phyloP scores from a whole-genome alignment of 1,140 invertebrate species.

The Saxidomus purpurata region DNA sequence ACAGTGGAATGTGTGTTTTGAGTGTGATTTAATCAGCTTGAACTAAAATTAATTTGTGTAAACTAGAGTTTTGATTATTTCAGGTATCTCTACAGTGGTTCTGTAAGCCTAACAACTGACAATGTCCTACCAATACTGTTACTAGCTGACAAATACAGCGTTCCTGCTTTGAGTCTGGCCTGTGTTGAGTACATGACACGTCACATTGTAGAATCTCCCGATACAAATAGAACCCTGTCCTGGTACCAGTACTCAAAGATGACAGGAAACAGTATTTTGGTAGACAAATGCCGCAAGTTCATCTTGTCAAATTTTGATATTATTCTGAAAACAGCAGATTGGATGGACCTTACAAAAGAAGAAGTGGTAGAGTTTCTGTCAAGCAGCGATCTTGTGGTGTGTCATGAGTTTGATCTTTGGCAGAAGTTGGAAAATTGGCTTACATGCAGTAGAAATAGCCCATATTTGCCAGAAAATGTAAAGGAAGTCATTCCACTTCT shows the following conservation, averaged over 20 bases:
- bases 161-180: conserved; percentile 76
- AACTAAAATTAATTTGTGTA: too few species aligned
- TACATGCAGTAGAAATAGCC: conserved; percentile 70
- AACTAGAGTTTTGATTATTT: not conserved
- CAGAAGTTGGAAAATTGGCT: conserved; percentile 81
- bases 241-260: conserved; percentile 85
- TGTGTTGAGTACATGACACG: conserved; percentile 84
- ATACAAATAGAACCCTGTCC: conserved; percentile 82
- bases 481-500: conserved; percentile 78
- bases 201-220: conserved; percentile 82
- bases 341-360: conserved; percentile 76
- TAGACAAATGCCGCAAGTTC: conserved; percentile 80
- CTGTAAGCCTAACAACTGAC: conserved; percentile 78
- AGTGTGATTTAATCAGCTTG: too few species aligned
- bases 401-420: conserved; percentile 80
- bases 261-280: conserved; percentile 77
- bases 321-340: conserved; percentile 81
- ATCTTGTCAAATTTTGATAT: conserved; percentile 84
- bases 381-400: conserved; percentile 83
- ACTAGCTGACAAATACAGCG: conserved; percentile 84
- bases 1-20: too few species aligned
- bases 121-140: conserved; percentile 81
- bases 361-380: conserved; percentile 81
- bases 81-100: conserved; percentile 83
- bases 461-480: conserved; percentile 76